Evolutionary conservation across 1,140 invertebrate genomes (phyloP).

Genomic region (Cherax destructor): DNA sequence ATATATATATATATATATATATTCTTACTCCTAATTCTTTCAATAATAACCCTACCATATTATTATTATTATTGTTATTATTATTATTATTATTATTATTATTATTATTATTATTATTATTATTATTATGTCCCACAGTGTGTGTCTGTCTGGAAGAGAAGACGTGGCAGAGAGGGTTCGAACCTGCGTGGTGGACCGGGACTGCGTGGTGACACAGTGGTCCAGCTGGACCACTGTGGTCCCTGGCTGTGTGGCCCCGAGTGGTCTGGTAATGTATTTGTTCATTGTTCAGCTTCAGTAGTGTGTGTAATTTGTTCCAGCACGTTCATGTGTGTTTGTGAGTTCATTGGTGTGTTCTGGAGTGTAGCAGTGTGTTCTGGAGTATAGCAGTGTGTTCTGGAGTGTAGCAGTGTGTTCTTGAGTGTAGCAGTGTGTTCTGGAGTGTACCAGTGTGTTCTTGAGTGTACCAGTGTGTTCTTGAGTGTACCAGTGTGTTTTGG

Average conservation of each 20-base stretch:
- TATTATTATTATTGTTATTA: background rate
- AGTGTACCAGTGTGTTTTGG: too few relatives aligned
- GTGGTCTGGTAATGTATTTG: constrained; percentile 47
- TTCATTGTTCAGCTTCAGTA: too few relatives aligned
- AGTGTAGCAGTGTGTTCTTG: too few relatives aligned
- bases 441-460: too few relatives aligned
- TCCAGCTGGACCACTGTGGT: constrained; percentile 51
- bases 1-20: constrained; percentile 1
- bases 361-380: too few relatives aligned
- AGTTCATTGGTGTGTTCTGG: too few relatives aligned
- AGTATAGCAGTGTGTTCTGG: too few relatives aligned
- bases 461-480: too few relatives aligned
- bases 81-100: background rate
- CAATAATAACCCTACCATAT: background rate
- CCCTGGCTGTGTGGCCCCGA: constrained; percentile 54
- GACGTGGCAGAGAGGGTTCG: constrained; percentile 17
- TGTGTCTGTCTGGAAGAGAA: constrained; percentile 23
- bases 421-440: too few relatives aligned
- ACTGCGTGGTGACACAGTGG: constrained; percentile 49
- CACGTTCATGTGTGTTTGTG: too few relatives aligned
- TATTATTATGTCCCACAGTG: background rate
- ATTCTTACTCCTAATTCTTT: too few relatives aligned
- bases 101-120: background rate
- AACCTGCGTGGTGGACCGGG: constrained; percentile 49
- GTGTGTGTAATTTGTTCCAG: too few relatives aligned